Conservation (phyloP, 1,140 invertebrate genomes). For the Drosophila malerkotliana region DNA sequence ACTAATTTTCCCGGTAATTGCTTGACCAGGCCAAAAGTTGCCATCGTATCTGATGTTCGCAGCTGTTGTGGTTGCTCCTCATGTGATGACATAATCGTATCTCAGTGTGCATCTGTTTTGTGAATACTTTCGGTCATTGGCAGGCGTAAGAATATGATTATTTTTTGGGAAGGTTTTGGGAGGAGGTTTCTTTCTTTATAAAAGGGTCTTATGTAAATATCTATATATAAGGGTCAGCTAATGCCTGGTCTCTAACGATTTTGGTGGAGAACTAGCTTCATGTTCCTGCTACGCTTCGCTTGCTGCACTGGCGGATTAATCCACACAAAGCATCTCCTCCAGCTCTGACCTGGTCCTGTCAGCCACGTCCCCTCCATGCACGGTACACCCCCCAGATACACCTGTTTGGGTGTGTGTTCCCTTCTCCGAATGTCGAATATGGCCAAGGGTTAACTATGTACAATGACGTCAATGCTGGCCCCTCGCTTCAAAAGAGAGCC, state of each 20-base stretch:
- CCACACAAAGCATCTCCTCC: slow-evolving; percentile 48
- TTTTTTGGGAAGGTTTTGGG: too few species aligned
- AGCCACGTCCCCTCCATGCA: background rate
- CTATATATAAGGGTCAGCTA: too few species aligned
- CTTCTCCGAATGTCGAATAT: slow-evolving; percentile 6
- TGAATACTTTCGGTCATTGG: slow-evolving; percentile 45
- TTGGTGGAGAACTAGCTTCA: slow-evolving; percentile 4
- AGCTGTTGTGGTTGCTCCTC: slow-evolving; percentile 15
- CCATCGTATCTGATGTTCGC: slow-evolving; percentile 18
- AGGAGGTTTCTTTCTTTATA: too few species aligned
- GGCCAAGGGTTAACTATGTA: slow-evolving; percentile 52
- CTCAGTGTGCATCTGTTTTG: slow-evolving; percentile 24
- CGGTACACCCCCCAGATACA: background rate
- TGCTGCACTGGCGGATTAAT: slow-evolving; percentile 41
- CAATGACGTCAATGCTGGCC: slow-evolving; percentile 68
- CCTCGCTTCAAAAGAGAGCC: background rate
- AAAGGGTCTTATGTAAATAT: too few species aligned
- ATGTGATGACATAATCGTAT: slow-evolving; percentile 48
- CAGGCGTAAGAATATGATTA: slow-evolving; percentile 1
- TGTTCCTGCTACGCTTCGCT: slow-evolving; percentile 62
- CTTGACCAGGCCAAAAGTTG: slow-evolving; percentile 24
- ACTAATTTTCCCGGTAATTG: slow-evolving; percentile 57
- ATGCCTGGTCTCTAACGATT: background rate
- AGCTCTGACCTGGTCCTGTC: slow-evolving; percentile 27
- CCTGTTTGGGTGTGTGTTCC: background rate